phyloP scores from a whole-genome alignment of 2,797 vertebrate species.

The Phoeniculus purpureus region DNA sequence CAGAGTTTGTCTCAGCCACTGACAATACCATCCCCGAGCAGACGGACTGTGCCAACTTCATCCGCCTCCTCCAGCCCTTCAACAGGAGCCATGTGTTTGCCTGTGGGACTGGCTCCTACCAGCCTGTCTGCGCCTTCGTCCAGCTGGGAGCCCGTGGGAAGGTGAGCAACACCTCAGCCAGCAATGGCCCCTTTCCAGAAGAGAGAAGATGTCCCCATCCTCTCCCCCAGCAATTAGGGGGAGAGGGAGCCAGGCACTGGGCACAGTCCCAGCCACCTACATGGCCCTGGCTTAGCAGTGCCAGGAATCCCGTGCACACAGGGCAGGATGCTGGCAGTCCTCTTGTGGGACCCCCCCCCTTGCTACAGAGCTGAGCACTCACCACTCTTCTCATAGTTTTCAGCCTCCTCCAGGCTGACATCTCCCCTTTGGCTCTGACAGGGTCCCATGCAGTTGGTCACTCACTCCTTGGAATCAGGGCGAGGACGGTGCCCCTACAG shows the following conservation, averaged over 20 bases:
- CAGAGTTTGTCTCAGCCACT: background rate
- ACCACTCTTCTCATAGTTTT: background rate
- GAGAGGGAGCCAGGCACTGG: background rate
- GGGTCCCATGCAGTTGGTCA: conserved; percentile 64
- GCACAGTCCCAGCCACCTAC: background rate
- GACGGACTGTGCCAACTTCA: conserved; percentile 90
- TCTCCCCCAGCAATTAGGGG: background rate
- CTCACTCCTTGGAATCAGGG: conserved; percentile 79
- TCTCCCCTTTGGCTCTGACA: background rate
- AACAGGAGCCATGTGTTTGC: conserved; percentile 85
- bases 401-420: background rate
- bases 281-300: background rate
- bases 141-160: conserved; percentile 47
- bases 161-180: conserved; percentile 22
- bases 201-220: background rate
- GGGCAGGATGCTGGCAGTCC: background rate
- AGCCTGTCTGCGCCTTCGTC: conserved; percentile 82
- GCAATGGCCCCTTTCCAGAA: accelerated
- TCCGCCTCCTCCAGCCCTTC: conserved; percentile 86
- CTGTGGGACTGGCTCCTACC: conserved; percentile 86
- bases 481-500: conserved; percentile 88
- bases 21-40: conserved; percentile 38
- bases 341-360: accelerated
- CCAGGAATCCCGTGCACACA: background rate
- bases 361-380: background rate